Evolutionary conservation across 2,888 invertebrate genomes (phyloP).

Genomic region (Drosophila subsilvestris): DNA sequence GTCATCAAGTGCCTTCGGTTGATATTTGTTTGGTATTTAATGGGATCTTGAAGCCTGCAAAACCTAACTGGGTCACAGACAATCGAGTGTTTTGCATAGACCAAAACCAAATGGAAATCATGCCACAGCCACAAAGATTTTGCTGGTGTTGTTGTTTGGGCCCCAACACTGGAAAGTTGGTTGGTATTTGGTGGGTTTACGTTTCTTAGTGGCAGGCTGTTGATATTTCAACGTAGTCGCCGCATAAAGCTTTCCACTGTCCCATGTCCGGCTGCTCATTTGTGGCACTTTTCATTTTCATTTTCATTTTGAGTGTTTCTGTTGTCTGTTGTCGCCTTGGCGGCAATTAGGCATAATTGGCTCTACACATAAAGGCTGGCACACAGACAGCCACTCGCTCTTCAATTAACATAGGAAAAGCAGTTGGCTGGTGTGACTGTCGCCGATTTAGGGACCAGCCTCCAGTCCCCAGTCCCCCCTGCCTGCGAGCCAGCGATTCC

Average conservation of each 20-base stretch:
- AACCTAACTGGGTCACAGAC: no score
- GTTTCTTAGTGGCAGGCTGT: not conserved
- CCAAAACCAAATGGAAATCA: constrained; percentile 1
- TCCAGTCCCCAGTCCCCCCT: constrained; percentile 13
- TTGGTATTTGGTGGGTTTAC: constrained; percentile 1
- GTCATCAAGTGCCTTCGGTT: no score
- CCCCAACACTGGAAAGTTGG: constrained; percentile 19
- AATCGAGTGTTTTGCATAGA: no score
- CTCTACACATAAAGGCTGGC: constrained; percentile 32
- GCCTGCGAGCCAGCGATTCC: constrained; percentile 31
- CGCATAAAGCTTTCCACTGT: constrained; percentile 37
- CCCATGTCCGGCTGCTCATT: constrained; percentile 40
- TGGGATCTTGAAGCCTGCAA: no score
- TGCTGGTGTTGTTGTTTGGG: not conserved
- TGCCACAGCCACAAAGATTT: constrained; percentile 3
- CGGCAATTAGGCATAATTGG: constrained; percentile 66
- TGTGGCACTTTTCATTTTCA: constrained; percentile 49
- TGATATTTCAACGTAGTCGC: not conserved
- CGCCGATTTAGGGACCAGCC: constrained; percentile 21
- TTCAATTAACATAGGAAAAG: constrained; percentile 60
- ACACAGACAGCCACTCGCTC: constrained; percentile 10
- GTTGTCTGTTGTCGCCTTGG: constrained; percentile 58
- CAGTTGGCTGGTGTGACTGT: constrained; percentile 13
- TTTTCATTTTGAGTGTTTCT: not conserved
- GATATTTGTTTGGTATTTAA: no score